Base-by-base conservation (phyloP, 2,888 invertebrate genomes). In the Gortyna flavago region DNA sequence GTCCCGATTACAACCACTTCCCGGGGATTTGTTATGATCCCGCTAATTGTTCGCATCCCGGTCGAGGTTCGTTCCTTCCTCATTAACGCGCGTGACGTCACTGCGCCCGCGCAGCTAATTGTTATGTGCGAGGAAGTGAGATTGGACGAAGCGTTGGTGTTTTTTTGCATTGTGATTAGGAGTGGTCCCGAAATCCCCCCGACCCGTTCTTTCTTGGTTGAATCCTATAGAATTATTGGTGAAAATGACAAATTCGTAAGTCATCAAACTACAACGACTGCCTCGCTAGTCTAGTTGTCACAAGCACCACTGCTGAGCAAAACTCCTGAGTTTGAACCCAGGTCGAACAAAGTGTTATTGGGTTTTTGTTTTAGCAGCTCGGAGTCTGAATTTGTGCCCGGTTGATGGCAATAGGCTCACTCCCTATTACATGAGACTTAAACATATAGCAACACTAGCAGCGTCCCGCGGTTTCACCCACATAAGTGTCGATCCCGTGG, bases 11-110 rank as follows among this genome's bases (percentile, higher is more conserved):
- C 85, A 80, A 68, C 88, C 91, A 91, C 89, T 93, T 95, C 95
- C 95, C 95, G 95, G 94, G 94, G 95, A 96, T 96, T 96, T 96
- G 96, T 96, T 96, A 96, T 96, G 96, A 95, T 93, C 95, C 90
- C 90, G 91, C 93, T 96, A 96, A 96, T 96, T 96, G 95, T 89
- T 89, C 85, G 91, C 96, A 94, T 96, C 96, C 96, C 95, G 95
- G 94, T 94, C 92, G 95, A 95, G 95, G 95, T 95, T 93, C 93
- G 94, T 93, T 95, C 94, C 96, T 95, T 96, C 96, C 96, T 96
- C 96, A 96, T 96, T 96, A 96, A 73, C 81, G 81, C 73, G 68
- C 16, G 86, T 91, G 91, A 91, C 92, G 91, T 89, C 92, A 92
- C 75, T 83, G 89, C 81, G 85, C 86, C 62, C 68, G 88, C 88